Conservation (phyloP, 2,113 vertebrate species). For the Paramisgurnus dabryanus region DNA sequence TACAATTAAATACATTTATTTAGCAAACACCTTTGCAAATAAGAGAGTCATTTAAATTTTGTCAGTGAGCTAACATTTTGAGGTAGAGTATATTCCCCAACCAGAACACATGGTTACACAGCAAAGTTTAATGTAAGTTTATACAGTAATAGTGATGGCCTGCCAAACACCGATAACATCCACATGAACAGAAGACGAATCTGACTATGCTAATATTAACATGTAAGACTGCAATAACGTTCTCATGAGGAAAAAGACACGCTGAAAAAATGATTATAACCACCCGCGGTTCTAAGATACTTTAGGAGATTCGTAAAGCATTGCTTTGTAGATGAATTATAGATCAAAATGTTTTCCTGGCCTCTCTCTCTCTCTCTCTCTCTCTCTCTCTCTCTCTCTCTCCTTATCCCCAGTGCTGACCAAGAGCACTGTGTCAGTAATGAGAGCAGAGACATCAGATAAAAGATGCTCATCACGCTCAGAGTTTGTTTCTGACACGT, state of each 20-base stretch:
- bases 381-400: neutral
- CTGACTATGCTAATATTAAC: neutral
- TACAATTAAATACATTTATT: too few relatives aligned
- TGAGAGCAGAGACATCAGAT: slow-evolving; percentile 42
- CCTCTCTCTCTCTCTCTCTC: neutral
- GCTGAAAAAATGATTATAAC: slow-evolving; percentile 31
- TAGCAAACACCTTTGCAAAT: too few relatives aligned
- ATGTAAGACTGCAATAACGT: neutral
- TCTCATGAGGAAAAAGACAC: neutral
- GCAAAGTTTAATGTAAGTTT: too few relatives aligned
- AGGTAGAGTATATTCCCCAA: too few relatives aligned
- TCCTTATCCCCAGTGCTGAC: slow-evolving; percentile 29
- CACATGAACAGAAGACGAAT: neutral
- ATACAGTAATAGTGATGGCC: neutral
- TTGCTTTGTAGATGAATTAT: slow-evolving; percentile 51
- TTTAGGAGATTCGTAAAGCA: slow-evolving; percentile 9
- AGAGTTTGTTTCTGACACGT: slow-evolving; percentile 38
- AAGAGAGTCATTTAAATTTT: too few relatives aligned
- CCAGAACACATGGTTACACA: too few relatives aligned
- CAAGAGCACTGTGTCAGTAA: slow-evolving; percentile 25
- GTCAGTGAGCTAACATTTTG: too few relatives aligned
- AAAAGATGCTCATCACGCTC: slow-evolving; percentile 30
- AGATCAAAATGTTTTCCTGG: slow-evolving; percentile 41
- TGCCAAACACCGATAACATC: slow-evolving; percentile 7
- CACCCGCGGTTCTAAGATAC: slow-evolving; percentile 1